phyloP scores from a whole-genome alignment of 2,888 invertebrate species.

The Drosophila pseudotakahashii region DNA sequence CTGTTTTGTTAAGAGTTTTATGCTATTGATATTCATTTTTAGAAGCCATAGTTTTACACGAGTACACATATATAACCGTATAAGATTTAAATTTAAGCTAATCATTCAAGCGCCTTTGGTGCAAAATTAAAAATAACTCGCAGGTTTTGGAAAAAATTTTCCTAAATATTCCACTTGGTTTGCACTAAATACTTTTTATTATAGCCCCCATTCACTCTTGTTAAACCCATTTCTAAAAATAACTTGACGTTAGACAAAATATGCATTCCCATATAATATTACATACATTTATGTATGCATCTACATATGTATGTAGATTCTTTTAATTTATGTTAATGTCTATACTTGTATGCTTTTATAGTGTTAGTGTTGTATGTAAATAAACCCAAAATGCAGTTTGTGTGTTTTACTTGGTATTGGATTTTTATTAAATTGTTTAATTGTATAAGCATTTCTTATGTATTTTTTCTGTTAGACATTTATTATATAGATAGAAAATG shows the following conservation, averaged over 20 bases:
- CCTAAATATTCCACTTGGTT: slow-evolving; percentile 48
- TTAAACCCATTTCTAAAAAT: slow-evolving; percentile 64
- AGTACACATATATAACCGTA: slow-evolving; percentile 65
- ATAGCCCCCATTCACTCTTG: slow-evolving; percentile 47
- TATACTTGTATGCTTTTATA: slow-evolving; percentile 28
- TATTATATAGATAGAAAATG: slow-evolving; percentile 71
- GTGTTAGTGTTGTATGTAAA: slow-evolving; percentile 54
- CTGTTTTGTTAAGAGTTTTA: slow-evolving; percentile 11
- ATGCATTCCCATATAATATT: slow-evolving; percentile 60
- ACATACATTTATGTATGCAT: slow-evolving; percentile 31
- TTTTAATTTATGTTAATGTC: slow-evolving; percentile 41
- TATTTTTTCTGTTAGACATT: slow-evolving; percentile 70
- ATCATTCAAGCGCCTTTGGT: slow-evolving; percentile 41
- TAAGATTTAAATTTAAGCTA: slow-evolving; percentile 66
- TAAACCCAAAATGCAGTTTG: slow-evolving; percentile 61
- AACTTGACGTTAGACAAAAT: slow-evolving; percentile 76
- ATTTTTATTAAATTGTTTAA: slow-evolving; percentile 10
- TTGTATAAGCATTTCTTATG: slow-evolving; percentile 66
- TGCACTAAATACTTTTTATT: slow-evolving; percentile 20
- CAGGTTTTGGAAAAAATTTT: slow-evolving; percentile 57
- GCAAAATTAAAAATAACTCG: slow-evolving; percentile 49
- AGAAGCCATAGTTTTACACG: slow-evolving; percentile 62
- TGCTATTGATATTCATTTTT: slow-evolving; percentile 47
- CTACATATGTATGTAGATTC: slow-evolving; percentile 37
- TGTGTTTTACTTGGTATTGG: slow-evolving; percentile 44